Percentiles rank a stretch among this genome's conserved stretches.
These are phyloP conservation scores for Sardina pilchardus DNA, from an alignment of 2,113 vertebrate species.

Conservation along the genomic window DNA sequence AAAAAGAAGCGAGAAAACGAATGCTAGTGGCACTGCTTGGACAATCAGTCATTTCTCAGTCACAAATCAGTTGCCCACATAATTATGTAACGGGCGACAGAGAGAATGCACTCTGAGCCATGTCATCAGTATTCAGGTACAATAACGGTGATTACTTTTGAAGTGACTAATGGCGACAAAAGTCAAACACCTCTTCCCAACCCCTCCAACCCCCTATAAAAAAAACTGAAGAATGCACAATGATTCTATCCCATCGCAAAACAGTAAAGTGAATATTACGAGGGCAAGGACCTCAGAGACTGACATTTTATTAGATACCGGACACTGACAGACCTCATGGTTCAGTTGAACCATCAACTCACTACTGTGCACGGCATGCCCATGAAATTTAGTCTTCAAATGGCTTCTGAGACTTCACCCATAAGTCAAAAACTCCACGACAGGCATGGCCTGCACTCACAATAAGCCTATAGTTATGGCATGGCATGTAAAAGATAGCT, in stretches of 20 bases:
- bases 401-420: not conserved
- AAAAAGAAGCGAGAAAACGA: not conserved
- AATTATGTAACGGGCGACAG: not conserved
- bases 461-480: not conserved
- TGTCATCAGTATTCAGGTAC: not conserved
- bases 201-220: too few species aligned
- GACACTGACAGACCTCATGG: not conserved
- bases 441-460: not conserved
- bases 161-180: not conserved
- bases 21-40: not conserved
- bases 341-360: not conserved
- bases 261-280: not conserved
- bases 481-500: not conserved
- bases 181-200: too few species aligned
- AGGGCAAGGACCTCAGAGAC: not conserved
- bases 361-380: not conserved
- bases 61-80: not conserved
- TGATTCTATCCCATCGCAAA: too few species aligned
- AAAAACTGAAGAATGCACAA: not conserved
- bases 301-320: not conserved
- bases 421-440: not conserved
- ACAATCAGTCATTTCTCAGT: not conserved
- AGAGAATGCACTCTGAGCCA: not conserved
- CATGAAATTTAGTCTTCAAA: not conserved
- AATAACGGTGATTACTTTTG: not conserved